Percentiles rank a stretch among this genome's conserved stretches.
phyloP scores from a whole-genome alignment of 2,888 invertebrate genomes.

The Griposia aprilina region DNA sequence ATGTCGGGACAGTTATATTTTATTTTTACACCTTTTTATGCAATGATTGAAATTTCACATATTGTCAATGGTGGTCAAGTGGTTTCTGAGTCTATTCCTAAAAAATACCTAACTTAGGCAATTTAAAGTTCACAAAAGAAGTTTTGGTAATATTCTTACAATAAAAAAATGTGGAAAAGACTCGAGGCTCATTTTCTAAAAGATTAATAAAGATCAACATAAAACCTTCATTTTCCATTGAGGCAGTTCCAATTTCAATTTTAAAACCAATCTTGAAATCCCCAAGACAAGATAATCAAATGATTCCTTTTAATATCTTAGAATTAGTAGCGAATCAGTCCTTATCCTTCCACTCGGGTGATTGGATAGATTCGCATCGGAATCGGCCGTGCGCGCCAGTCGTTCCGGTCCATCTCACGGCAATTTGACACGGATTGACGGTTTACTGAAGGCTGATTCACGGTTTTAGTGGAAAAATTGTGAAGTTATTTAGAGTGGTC shows the following conservation, averaged over 20 bases:
- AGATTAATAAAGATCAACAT: neutral
- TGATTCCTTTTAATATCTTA: constrained; percentile 35
- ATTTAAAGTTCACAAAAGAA: too few species aligned
- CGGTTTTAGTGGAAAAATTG: neutral
- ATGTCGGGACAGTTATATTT: too few species aligned
- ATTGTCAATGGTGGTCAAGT: too few species aligned
- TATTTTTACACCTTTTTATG: too few species aligned
- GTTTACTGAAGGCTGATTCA: constrained; percentile 34
- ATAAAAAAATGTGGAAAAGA: neutral
- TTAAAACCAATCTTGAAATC: constrained; percentile 23
- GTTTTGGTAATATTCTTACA: too few species aligned
- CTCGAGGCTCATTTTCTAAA: neutral
- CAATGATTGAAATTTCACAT: too few species aligned
- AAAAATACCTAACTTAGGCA: too few species aligned
- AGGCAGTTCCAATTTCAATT: neutral
- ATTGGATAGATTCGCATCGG: constrained; percentile 45
- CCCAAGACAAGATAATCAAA: constrained; percentile 32
- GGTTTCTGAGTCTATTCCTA: too few species aligned
- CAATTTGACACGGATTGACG: constrained; percentile 49
- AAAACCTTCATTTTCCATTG: neutral
- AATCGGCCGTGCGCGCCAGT: constrained; percentile 25
- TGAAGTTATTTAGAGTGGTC: neutral
- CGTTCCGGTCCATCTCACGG: constrained; percentile 41
- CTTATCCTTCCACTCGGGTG: constrained; percentile 27
- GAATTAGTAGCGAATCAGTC: constrained; percentile 39